Percentiles rank a stretch among this genome's conserved stretches.
Conservation (phyloP, 2,113 vertebrate genomes). For the Zonotrichia leucophrys region DNA sequence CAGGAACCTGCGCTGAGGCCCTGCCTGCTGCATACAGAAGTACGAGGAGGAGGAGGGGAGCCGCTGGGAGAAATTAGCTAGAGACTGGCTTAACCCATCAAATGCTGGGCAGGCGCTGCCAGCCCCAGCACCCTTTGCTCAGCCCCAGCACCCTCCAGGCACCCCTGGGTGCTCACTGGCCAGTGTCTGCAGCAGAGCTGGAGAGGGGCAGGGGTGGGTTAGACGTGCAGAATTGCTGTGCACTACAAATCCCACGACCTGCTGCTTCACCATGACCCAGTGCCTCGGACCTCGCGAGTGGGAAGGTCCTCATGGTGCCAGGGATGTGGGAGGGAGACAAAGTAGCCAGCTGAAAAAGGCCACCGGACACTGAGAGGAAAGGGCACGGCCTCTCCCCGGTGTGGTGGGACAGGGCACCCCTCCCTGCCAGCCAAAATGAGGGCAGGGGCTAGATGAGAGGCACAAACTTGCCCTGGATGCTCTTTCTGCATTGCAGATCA, state of each 20-base stretch:
- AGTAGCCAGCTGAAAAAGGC: neutral
- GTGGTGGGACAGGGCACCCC: neutral
- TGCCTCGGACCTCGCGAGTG: neutral
- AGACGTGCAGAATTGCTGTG: rapidly evolving
- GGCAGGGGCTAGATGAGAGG: neutral
- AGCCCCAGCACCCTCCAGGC: neutral
- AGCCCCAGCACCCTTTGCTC: neutral
- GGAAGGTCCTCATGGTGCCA: neutral
- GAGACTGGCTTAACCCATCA: conserved; percentile 58
- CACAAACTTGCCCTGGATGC: neutral
- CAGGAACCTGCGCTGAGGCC: conserved; percentile 65
- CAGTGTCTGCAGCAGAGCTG: neutral
- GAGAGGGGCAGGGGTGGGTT: neutral
- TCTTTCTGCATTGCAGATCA: conserved; percentile 65
- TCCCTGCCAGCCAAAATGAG: neutral
- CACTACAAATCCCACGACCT: neutral
- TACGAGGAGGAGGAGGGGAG: conserved; percentile 52
- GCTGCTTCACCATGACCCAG: neutral
- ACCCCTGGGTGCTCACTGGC: neutral
- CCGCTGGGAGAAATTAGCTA: conserved; percentile 52
- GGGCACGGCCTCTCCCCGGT: rapidly evolving
- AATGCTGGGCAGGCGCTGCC: conserved; percentile 2
- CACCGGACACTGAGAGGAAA: neutral
- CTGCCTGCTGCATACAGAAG: conserved; percentile 72
- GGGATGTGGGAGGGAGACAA: neutral